Percentiles rank a stretch among this genome's conserved stretches.
Evolutionary conservation across 2,113 vertebrate species (phyloP).

Genomic region (Ictalurus furcatus): DNA sequence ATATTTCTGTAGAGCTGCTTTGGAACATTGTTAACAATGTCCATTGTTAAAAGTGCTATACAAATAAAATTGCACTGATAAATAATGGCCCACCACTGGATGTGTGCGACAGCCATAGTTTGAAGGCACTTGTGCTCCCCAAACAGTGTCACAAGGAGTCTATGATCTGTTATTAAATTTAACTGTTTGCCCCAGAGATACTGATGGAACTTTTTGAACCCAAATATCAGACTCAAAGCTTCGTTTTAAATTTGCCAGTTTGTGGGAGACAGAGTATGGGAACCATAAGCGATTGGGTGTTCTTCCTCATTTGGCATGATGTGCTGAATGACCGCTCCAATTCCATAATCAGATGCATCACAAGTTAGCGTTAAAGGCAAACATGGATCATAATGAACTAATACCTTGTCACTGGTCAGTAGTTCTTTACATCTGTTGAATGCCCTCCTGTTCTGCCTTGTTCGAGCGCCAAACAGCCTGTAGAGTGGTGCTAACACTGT

Average conservation of each 20-base stretch:
- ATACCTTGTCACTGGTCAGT: not conserved
- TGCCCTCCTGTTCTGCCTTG: not conserved
- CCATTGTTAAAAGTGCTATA: too few species aligned
- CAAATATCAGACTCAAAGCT: not conserved
- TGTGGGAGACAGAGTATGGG: slow-evolving; percentile 43
- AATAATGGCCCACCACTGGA: too few species aligned
- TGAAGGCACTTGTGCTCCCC: not conserved
- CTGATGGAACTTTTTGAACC: not conserved
- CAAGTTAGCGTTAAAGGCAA: not conserved
- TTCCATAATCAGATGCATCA: not conserved
- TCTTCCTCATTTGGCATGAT: not conserved
- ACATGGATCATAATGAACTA: not conserved
- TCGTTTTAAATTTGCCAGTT: not conserved
- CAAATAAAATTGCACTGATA: too few species aligned
- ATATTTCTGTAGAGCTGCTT: too few species aligned
- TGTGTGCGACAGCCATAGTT: not conserved
- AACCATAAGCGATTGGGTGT: not conserved
- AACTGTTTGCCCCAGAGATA: not conserved
- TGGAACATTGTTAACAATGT: too few species aligned
- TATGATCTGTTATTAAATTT: not conserved
- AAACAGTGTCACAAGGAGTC: too few species aligned
- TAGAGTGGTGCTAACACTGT: not conserved
- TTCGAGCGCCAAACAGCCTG: not conserved
- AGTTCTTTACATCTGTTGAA: not conserved
- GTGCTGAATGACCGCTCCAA: not conserved